Conservation (phyloP, 2,888 invertebrate species). For the Pimpla rufipes region DNA sequence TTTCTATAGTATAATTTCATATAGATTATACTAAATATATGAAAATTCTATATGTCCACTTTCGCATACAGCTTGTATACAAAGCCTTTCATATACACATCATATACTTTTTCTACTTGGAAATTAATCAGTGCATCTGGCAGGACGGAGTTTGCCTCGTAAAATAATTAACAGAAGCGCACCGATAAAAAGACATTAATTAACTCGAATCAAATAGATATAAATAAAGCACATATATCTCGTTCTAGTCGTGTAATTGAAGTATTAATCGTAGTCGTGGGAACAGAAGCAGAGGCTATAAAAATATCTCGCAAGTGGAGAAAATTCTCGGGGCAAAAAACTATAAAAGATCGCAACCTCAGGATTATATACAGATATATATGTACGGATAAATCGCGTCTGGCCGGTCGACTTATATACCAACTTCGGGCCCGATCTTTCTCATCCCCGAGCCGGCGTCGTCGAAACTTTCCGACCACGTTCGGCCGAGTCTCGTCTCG, state of each 20-base stretch:
- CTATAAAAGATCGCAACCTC: background rate
- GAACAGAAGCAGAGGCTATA: background rate
- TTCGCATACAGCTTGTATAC: too few species aligned
- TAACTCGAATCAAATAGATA: background rate
- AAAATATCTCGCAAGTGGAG: background rate
- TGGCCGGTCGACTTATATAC: slow-evolving; percentile 36
- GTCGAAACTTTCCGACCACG: slow-evolving; percentile 54
- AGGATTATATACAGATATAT: slow-evolving; percentile 27
- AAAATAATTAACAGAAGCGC: too few species aligned
- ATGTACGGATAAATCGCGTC: slow-evolving; percentile 64
- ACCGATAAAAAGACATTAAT: too few species aligned
- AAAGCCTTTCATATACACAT: too few species aligned
- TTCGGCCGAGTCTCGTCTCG: slow-evolving; percentile 29
- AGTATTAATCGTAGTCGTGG: background rate
- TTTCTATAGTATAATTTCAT: too few species aligned
- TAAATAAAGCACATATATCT: background rate
- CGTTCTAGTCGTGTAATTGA: background rate
- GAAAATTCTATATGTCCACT: too few species aligned
- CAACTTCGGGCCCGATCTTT: slow-evolving; percentile 50
- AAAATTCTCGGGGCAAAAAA: background rate
- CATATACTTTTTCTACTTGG: too few species aligned
- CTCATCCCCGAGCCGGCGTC: slow-evolving; percentile 30
- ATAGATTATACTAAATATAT: too few species aligned
- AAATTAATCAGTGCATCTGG: too few species aligned
- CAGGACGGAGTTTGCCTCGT: too few species aligned